phyloP scores from a whole-genome alignment of 2,797 vertebrate genomes.

The Myotis pilosus region DNA sequence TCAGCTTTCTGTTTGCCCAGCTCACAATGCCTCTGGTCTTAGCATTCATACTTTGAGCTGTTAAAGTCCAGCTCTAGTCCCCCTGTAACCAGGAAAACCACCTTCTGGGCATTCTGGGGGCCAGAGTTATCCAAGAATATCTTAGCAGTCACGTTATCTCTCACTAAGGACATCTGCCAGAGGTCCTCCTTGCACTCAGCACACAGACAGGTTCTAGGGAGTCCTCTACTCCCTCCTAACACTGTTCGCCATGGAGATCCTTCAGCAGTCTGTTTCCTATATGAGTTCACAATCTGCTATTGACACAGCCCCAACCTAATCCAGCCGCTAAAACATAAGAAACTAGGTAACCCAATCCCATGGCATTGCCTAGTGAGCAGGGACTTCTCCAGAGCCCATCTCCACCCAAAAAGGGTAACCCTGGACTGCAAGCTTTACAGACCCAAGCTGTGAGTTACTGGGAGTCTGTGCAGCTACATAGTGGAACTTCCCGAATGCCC shows the following conservation, averaged over 20 bases:
- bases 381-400: slow-evolving; percentile 85
- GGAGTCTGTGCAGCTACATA: slow-evolving; percentile 73
- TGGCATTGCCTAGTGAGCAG: slow-evolving; percentile 58
- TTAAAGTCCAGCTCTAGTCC: slow-evolving; percentile 91
- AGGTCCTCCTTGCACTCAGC: slow-evolving; percentile 83
- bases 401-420: slow-evolving; percentile 80
- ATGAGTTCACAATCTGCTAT: slow-evolving; percentile 91
- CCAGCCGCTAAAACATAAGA: slow-evolving; percentile 80
- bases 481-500: slow-evolving; percentile 86
- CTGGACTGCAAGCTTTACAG: background rate
- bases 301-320: slow-evolving; percentile 89
- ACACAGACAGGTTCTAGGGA: slow-evolving; percentile 73
- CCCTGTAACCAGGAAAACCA: slow-evolving; percentile 89
- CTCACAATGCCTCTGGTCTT: slow-evolving; percentile 86
- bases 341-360: slow-evolving; percentile 56
- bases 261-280: slow-evolving; percentile 88
- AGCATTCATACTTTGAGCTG: slow-evolving; percentile 89
- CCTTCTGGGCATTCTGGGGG: slow-evolving; percentile 85
- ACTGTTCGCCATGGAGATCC: slow-evolving; percentile 86
- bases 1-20: slow-evolving; percentile 81
- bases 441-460: slow-evolving; percentile 18
- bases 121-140: slow-evolving; percentile 78
- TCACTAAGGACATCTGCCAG: slow-evolving; percentile 83
- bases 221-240: slow-evolving; percentile 41
- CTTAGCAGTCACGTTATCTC: slow-evolving; percentile 84